Conservation (phyloP, 30 jellyfish, hydroid and myxozoan species). For the Catostylus mosaicus region DNA sequence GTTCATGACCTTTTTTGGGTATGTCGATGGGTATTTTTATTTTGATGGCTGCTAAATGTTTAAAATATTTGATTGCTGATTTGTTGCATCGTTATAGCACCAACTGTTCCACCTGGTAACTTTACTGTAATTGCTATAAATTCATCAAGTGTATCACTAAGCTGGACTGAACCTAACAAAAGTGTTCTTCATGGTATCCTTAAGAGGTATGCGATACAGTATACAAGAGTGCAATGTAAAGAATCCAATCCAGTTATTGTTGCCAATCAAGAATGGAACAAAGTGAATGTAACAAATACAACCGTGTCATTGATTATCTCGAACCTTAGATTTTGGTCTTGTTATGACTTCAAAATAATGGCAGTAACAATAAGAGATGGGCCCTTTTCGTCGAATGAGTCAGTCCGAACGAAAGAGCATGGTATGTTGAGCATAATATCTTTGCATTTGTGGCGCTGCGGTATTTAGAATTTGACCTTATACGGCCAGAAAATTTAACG, state of each 20-base stretch:
- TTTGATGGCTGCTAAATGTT: background rate
- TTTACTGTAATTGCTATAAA: background rate
- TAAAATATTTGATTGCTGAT: background rate
- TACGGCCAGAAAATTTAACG: no score
- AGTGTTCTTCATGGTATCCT: slow-evolving; percentile 8
- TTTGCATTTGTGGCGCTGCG: no score
- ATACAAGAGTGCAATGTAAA: slow-evolving; percentile 1
- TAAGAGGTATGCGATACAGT: background rate
- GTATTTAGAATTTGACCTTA: no score
- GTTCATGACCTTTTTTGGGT: no score
- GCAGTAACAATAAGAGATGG: slow-evolving; percentile 26
- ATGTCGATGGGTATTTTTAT: background rate
- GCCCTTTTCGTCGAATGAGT: background rate
- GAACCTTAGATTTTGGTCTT: slow-evolving; percentile 8
- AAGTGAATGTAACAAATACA: background rate
- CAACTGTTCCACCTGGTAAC: slow-evolving; percentile 21
- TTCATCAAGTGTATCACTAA: slow-evolving; percentile 17
- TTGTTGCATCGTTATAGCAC: background rate
- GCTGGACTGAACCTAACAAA: slow-evolving; percentile 14
- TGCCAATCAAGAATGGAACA: background rate
- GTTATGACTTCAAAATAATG: slow-evolving; percentile 22
- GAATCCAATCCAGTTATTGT: background rate
- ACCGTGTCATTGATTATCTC: background rate
- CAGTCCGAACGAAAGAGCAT: background rate
- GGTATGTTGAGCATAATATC: slow-evolving; percentile 2